Conservation (phyloP, 2,797 vertebrate genomes). For the Scolopax rusticola region DNA sequence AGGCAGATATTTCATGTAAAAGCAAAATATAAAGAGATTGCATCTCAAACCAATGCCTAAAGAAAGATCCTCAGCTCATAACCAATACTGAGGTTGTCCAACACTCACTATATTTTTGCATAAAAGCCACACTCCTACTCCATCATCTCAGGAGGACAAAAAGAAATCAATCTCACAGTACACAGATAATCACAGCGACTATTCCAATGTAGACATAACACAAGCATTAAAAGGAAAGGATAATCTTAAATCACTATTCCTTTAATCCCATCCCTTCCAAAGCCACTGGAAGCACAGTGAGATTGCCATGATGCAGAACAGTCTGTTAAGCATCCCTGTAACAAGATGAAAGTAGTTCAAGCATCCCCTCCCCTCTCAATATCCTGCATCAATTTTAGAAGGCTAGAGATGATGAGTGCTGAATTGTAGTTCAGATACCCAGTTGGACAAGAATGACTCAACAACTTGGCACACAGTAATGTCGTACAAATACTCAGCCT, state of each 20-base stretch:
- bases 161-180: background rate
- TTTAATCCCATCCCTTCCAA: conserved; percentile 31
- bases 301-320: background rate
- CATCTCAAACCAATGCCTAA: background rate
- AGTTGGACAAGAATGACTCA: background rate
- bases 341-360: background rate
- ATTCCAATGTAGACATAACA: background rate
- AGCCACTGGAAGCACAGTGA: background rate
- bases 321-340: background rate
- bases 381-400: rapidly evolving
- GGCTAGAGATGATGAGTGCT: too few species aligned
- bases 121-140: background rate
- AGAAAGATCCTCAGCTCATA: background rate
- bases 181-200: background rate
- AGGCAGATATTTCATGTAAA: background rate
- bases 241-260: conserved; percentile 18
- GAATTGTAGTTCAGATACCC: background rate
- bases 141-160: background rate
- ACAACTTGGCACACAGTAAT: rapidly evolving
- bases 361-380: background rate
- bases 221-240: background rate
- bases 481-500: rapidly evolving
- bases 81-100: background rate
- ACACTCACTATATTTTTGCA: background rate
- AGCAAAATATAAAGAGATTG: background rate